Evolutionary conservation across 2,888 invertebrate species (phyloP).

Genomic region (Auanema sp.): DNA sequence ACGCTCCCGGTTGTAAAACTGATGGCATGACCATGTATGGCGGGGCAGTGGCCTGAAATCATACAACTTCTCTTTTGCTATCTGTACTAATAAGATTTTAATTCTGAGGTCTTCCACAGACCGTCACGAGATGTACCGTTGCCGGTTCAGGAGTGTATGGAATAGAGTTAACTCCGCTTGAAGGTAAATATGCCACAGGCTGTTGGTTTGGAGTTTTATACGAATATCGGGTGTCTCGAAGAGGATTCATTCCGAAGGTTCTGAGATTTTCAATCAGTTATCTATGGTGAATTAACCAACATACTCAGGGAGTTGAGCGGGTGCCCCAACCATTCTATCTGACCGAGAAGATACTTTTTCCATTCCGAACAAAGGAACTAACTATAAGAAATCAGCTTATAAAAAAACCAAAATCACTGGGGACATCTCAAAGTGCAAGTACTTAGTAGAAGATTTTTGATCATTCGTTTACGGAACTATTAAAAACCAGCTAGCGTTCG

Average conservation of each 20-base stretch:
- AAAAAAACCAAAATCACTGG: no score
- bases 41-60: slow-evolving; percentile 16
- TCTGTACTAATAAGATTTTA: background rate
- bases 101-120: slow-evolving; percentile 9
- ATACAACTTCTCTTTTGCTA: background rate
- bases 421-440: no score
- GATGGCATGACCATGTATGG: slow-evolving; percentile 12
- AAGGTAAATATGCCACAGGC: slow-evolving; percentile 34
- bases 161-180: slow-evolving; percentile 8
- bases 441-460: no score
- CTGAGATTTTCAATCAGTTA: no score
- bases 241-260: slow-evolving; percentile 23
- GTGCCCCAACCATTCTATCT: background rate
- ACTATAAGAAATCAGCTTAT: slow-evolving; percentile 10
- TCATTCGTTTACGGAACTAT: no score
- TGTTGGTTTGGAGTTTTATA: slow-evolving; percentile 30
- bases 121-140: slow-evolving; percentile 40
- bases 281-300: background rate
- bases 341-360: slow-evolving; percentile 2
- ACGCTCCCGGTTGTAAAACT: background rate
- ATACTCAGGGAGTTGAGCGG: background rate
- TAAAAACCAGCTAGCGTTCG: no score
- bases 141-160: slow-evolving; percentile 14
- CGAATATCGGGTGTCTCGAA: slow-evolving; percentile 18
- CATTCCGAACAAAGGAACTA: slow-evolving; percentile 19